These are phyloP conservation scores for Trichogramma pretiosum DNA, from an alignment of 1,140 invertebrate genomes.

Conservation along the genomic window DNA sequence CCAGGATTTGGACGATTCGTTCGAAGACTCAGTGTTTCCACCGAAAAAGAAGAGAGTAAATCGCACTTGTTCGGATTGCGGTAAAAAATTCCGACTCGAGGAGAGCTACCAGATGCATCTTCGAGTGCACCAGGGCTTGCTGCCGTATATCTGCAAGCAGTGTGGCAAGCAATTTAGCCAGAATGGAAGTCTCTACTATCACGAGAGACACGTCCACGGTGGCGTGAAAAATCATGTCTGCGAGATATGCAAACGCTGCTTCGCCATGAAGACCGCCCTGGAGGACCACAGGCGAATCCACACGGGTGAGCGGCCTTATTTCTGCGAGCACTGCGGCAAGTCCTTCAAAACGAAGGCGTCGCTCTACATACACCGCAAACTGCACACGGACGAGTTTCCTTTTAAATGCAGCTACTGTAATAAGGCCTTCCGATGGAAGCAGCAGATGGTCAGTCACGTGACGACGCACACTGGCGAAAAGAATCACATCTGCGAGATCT, in stretches of 20 bases:
- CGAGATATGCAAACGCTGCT: constrained; percentile 36
- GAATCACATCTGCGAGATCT: constrained; percentile 44
- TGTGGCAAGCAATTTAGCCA: constrained; percentile 30
- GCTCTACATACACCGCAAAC: constrained; percentile 49
- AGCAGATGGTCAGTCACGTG: constrained; percentile 43
- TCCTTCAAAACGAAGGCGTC: constrained; percentile 46
- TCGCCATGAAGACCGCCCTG: constrained; percentile 47
- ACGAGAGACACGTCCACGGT: constrained; percentile 25
- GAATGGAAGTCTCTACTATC: constrained; percentile 29
- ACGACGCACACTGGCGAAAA: constrained; percentile 44
- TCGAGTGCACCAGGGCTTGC: constrained; percentile 22
- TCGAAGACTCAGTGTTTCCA: too few relatives aligned
- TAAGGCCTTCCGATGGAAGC: constrained; percentile 43
- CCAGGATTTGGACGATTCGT: too few relatives aligned
- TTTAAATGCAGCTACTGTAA: constrained; percentile 43
- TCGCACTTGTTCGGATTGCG: too few relatives aligned
- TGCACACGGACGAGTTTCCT: constrained; percentile 44
- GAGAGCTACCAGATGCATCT: constrained; percentile 21
- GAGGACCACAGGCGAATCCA: constrained; percentile 58
- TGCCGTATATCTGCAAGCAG: constrained; percentile 23
- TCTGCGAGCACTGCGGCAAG: constrained; percentile 55
- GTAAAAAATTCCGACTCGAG: constrained; percentile 22
- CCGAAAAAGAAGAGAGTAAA: too few relatives aligned
- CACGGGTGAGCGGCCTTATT: constrained; percentile 53
- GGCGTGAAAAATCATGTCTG: constrained; percentile 40